Evolutionary conservation across 1,140 invertebrate genomes (phyloP), one percentile per base, ranked within the genome.

Genomic region (Amyelois transitella): DNA sequence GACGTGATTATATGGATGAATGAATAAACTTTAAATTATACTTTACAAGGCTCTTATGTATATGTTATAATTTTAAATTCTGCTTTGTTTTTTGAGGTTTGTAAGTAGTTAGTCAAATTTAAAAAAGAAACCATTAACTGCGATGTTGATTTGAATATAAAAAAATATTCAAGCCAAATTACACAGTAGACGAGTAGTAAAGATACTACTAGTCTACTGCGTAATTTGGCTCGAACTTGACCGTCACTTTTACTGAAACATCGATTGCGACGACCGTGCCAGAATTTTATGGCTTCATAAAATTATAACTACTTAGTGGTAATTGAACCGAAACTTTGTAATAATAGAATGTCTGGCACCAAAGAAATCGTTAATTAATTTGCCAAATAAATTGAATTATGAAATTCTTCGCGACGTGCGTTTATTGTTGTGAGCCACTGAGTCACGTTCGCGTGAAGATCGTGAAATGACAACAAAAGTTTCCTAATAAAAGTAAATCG

Each of bases 281-380:
- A 38, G 32, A 38, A 38, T 38, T 32, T 38, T 38, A 38, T 38
- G 32, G 32, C 32, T 38, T 38, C 32, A 38, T 14, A 38, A 38
- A 38, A n/a, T n/a, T n/a, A n/a, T n/a, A n/a, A n/a, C n/a, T 28
- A 28, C 7, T 1, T 28, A 12, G 12, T 28, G 25, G 25, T 28
- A 28, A 28, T 28, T 10, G 25, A 28, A 28, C 25, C 25, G 25
- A 28, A 38, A 38, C 12, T 38, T 14, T 38, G 32, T 38, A 38
- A 4, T 38, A 38, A 38, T 38, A 38, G 32, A 38, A 48, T 48
- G 8, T 18, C 10, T n/a, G 20, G 12, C 19, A 19, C 19, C 45
- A 17, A 48, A 6, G 55, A 58, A 49, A 58, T 43, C 22, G 19
- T 18, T 28, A 51, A 51, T 51, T 51, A 51, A 56, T 43, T 55